Evolutionary conservation across 2,113 vertebrate genomes (phyloP), one percentile per base, ranked within the genome.

Genomic region (Nycticorax nycticorax): DNA sequence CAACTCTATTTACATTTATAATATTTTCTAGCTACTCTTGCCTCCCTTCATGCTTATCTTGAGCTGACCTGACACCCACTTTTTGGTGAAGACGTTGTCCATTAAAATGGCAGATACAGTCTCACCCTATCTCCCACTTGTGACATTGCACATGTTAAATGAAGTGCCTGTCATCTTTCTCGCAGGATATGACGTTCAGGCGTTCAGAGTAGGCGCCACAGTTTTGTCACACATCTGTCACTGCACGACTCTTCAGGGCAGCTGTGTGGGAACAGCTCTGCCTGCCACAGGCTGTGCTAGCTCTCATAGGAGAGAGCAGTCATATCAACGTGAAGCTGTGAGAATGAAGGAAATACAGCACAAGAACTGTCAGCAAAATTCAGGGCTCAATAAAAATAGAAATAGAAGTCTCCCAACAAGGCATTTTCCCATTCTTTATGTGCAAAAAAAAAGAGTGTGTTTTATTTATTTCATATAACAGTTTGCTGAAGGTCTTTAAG

Each of bases 141-240:
- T 32, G 14, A 45, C 47, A 48, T 10, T 37, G 20, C 22, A 48
- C 12, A 20, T 24, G 13, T 6, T 37, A 23, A 60, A 53, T 8
- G 27, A 76, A 20, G 24, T 12, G 8, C n/a, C 37, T 37, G 56
- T 5, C 12, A 32, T 37, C 24, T 45, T 37, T 52, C 15, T 62
- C 41, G 75, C 62, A 37, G 50, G 5, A 3, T 0, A 0, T 37
- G 52, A 21, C 2, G 0, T 62, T 52, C 45, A 63, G 45, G 22
- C 3, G 1, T 52, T 50, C 23, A 47, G 52, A 50, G 37, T 16
- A 28, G 33, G 45, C 5, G 1, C 24, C 35, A 26, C 14, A 57
- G 6, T 48, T 88, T 71, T 67, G 30, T 79, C 47, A 71, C 23
- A 39, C 20, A 11, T 57, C 35, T 66, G 39, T 52, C 55, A 60